Conservation (phyloP, 2,113 vertebrate species). For the human (Homo sapiens) region DNA sequence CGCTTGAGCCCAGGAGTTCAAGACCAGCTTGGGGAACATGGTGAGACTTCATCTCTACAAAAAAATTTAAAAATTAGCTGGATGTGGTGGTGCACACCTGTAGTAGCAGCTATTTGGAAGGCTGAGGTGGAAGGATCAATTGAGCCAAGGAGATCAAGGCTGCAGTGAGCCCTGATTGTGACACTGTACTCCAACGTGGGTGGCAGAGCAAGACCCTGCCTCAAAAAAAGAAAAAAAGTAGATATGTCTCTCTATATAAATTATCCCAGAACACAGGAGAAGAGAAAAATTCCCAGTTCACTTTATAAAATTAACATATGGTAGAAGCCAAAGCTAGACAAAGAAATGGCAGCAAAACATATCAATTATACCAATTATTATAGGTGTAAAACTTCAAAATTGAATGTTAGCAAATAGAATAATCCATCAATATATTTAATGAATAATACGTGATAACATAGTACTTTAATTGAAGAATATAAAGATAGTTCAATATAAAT, state of each 20-base stretch:
- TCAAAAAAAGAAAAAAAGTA: not conserved
- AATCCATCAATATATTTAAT: not conserved
- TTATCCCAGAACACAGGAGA: not conserved
- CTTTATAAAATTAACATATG: not conserved
- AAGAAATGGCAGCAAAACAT: not conserved
- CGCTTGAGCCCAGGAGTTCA: no score
- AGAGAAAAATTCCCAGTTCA: not conserved
- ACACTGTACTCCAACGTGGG: no score
- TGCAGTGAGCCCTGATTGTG: no score
- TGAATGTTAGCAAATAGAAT: constrained; percentile 38
- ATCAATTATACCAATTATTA: not conserved
- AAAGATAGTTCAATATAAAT: not conserved
- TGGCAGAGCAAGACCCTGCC: no score
- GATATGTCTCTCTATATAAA: not conserved
- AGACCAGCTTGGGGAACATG: no score
- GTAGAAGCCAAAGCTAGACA: not conserved
- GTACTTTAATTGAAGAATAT: not conserved
- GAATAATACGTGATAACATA: not conserved
- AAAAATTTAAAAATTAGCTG: no score
- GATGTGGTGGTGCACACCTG: no score
- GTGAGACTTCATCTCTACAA: no score
- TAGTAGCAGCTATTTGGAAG: no score
- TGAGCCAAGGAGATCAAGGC: no score
- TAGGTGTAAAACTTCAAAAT: not conserved
- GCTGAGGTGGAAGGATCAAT: no score